Evolutionary conservation across 2,888 invertebrate genomes (phyloP).

Genomic region (Dasysyrphus tricinctus): DNA sequence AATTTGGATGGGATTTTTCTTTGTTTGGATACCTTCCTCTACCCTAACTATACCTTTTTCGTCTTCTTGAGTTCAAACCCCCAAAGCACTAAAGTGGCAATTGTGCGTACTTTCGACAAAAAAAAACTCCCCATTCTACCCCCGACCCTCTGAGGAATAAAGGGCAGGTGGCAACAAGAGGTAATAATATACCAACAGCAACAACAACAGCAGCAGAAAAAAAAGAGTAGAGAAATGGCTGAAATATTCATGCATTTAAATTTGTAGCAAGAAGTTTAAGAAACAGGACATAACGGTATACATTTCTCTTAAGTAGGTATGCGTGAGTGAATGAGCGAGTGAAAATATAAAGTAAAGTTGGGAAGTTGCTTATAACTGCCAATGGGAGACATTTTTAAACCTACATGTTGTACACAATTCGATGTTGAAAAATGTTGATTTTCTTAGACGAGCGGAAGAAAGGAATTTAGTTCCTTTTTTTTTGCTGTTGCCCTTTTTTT

Average conservation of each 20-base stretch:
- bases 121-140: slow-evolving; percentile 14
- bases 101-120: slow-evolving; percentile 58
- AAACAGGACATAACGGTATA: slow-evolving; percentile 29
- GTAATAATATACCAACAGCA: slow-evolving; percentile 16
- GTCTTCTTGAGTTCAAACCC: slow-evolving; percentile 58
- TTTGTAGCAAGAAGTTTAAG: slow-evolving; percentile 49
- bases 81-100: slow-evolving; percentile 66
- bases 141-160: slow-evolving; percentile 1
- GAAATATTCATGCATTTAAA: slow-evolving; percentile 70
- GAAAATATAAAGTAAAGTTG: slow-evolving; percentile 50
- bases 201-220: background rate
- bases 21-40: slow-evolving; percentile 1
- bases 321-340: slow-evolving; percentile 51
- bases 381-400: slow-evolving; percentile 31
- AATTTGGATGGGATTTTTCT: slow-evolving; percentile 68
- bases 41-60: background rate
- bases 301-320: slow-evolving; percentile 44
- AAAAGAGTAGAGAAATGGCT: slow-evolving; percentile 55
- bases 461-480: slow-evolving; percentile 49
- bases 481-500: slow-evolving; percentile 16
- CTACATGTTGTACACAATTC: background rate
- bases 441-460: slow-evolving; percentile 43
- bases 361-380: slow-evolving; percentile 49
- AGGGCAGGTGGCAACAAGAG: slow-evolving; percentile 50
- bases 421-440: slow-evolving; percentile 33